phyloP scores from a whole-genome alignment of 2,113 vertebrate species.

The Ciconia maguari region DNA sequence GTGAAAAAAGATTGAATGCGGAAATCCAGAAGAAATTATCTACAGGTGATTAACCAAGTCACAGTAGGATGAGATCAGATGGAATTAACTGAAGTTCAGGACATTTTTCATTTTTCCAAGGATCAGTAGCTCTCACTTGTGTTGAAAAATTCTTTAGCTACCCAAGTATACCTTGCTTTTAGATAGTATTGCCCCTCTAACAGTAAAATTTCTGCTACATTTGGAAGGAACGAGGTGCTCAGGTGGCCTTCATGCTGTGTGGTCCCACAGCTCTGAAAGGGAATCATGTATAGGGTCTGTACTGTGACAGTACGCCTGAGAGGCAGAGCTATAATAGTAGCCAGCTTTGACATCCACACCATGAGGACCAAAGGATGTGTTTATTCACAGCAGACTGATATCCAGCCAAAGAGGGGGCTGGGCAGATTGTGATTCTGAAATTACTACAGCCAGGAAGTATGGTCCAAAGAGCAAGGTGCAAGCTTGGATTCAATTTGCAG shows the following conservation, averaged over 20 bases:
- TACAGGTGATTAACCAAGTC: neutral
- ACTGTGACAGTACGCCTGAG: neutral
- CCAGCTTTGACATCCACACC: neutral
- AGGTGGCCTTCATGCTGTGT: neutral
- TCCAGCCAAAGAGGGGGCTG: neutral
- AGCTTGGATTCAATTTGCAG: neutral
- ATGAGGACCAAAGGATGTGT: neutral
- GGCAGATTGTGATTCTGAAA: neutral
- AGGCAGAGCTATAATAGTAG: neutral
- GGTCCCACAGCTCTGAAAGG: neutral
- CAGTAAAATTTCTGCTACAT: neutral
- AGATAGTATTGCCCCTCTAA: neutral
- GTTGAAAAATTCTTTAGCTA: neutral
- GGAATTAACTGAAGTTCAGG: neutral
- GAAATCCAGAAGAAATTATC: neutral
- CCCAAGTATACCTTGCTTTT: neutral
- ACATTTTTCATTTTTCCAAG: neutral
- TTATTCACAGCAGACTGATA: neutral
- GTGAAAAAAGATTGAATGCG: neutral
- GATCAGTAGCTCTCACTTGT: neutral
- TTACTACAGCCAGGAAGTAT: neutral
- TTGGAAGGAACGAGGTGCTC: neutral
- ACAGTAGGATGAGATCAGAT: neutral
- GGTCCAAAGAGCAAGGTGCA: neutral
- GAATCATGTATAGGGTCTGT: neutral